Evolutionary conservation across 2,113 vertebrate genomes (phyloP).

Genomic region (Drymodes brunneopygia): DNA sequence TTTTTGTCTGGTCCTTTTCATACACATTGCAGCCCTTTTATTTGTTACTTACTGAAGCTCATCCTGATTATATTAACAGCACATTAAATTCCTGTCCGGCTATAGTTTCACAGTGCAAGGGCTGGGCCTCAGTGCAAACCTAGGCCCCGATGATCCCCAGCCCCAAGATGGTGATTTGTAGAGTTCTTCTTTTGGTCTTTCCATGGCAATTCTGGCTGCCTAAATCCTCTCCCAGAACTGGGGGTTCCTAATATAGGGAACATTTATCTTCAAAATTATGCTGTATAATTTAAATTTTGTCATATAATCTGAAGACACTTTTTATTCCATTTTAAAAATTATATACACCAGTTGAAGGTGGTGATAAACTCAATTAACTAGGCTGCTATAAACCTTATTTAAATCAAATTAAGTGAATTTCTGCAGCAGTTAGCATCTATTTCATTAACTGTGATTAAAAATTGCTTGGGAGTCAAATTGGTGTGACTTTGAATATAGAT

Average conservation of each 20-base stretch:
- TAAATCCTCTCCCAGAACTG: not conserved
- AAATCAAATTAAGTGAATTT: constrained; percentile 57
- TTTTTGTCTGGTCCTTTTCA: not conserved
- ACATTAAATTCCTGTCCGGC: not conserved
- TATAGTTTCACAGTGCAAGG: not conserved
- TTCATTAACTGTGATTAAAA: constrained; percentile 57
- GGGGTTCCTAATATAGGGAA: not conserved
- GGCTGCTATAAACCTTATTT: constrained; percentile 40
- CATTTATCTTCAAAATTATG: not conserved
- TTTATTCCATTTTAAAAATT: not conserved
- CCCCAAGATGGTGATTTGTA: not conserved
- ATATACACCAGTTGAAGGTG: not conserved
- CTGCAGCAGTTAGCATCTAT: constrained; percentile 48
- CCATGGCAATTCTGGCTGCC: not conserved
- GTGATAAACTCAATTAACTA: constrained; percentile 44
- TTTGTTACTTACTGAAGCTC: not conserved
- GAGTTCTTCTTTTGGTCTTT: not conserved
- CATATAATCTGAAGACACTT: not conserved
- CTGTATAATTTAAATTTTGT: not conserved
- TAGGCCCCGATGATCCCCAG: not conserved
- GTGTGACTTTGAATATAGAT: constrained; percentile 54
- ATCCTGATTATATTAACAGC: not conserved
- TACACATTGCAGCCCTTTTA: not conserved
- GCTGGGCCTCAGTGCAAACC: not conserved
- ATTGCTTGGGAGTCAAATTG: constrained; percentile 36